Conservation (phyloP, 1,140 invertebrate species). For the Pomacea maculata region DNA sequence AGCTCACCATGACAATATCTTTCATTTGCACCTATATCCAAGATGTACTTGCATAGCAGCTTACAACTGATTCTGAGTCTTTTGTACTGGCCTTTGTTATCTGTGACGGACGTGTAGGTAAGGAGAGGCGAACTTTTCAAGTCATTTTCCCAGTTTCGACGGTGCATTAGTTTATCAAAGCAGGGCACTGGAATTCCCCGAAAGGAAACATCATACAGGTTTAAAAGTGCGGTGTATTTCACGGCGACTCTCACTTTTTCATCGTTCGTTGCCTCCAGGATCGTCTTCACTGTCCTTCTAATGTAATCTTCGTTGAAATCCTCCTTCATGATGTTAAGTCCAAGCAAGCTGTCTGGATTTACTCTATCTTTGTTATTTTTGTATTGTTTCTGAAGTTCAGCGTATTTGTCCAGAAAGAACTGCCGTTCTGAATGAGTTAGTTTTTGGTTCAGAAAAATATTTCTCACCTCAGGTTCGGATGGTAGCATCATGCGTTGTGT, state of each 20-base stretch:
- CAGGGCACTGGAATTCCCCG: slow-evolving; percentile 40
- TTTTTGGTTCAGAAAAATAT: slow-evolving; percentile 40
- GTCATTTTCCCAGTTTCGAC: background rate
- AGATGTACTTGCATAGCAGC: slow-evolving; percentile 36
- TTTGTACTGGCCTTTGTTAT: slow-evolving; percentile 20
- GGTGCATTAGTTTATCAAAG: slow-evolving; percentile 43
- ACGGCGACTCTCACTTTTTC: slow-evolving; percentile 28
- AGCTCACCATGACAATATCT: slow-evolving; percentile 18
- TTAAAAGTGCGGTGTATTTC: slow-evolving; percentile 41
- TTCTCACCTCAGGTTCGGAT: slow-evolving; percentile 13
- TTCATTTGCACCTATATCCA: slow-evolving; percentile 18
- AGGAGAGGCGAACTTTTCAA: slow-evolving; percentile 27
- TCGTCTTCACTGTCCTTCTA: slow-evolving; percentile 32
- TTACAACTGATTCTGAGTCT: slow-evolving; percentile 27
- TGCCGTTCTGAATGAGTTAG: slow-evolving; percentile 31
- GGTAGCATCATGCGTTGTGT: slow-evolving; percentile 26
- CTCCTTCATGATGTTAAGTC: slow-evolving; percentile 51
- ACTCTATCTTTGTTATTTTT: slow-evolving; percentile 28
- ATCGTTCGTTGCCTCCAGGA: slow-evolving; percentile 30
- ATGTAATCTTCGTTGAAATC: slow-evolving; percentile 46
- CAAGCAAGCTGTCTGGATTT: slow-evolving; percentile 40
- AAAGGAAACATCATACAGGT: slow-evolving; percentile 42
- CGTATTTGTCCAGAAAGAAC: slow-evolving; percentile 42
- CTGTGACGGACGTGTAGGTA: slow-evolving; percentile 17
- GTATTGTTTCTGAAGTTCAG: slow-evolving; percentile 31